These are phyloP conservation scores for Erynnis tages DNA, from an alignment of 2,888 invertebrate species.

Conservation along the genomic window DNA sequence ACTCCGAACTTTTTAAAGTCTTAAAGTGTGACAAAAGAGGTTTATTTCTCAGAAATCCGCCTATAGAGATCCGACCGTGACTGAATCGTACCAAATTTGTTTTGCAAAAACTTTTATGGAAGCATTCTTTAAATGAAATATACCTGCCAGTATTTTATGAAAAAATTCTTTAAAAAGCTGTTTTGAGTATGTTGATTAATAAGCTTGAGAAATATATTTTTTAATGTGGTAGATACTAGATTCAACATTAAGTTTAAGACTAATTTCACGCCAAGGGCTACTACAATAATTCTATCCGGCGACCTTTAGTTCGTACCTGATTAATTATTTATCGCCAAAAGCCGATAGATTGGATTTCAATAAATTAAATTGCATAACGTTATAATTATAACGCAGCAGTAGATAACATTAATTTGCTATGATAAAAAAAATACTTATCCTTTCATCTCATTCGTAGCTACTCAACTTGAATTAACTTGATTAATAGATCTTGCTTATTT, in stretches of 20 bases:
- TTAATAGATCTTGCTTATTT: background rate
- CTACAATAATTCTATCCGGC: too few species aligned
- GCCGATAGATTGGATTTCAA: too few species aligned
- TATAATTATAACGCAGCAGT: too few species aligned
- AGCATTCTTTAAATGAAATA: background rate
- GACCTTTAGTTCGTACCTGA: too few species aligned
- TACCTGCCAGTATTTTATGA: background rate
- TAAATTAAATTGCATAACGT: too few species aligned
- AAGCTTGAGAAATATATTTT: too few species aligned
- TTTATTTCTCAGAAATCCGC: constrained; percentile 11
- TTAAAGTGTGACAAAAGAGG: constrained; percentile 4
- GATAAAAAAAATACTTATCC: background rate
- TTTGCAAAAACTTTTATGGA: constrained; percentile 8
- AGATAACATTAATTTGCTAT: background rate
- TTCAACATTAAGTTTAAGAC: too few species aligned
- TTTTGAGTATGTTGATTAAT: too few species aligned
- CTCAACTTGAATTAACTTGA: background rate
- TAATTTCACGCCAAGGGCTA: too few species aligned
- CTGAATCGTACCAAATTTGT: constrained; percentile 9
- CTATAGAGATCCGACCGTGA: constrained; percentile 3
- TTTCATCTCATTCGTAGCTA: background rate
- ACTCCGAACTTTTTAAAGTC: background rate
- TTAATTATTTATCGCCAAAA: too few species aligned
- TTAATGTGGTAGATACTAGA: too few species aligned
- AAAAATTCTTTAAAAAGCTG: background rate